A percentile compares a stretch with the other conserved stretches of the same genome.
Evolutionary conservation across 2,797 vertebrate species (phyloP).

Genomic region (Danio jaintianensis): DNA sequence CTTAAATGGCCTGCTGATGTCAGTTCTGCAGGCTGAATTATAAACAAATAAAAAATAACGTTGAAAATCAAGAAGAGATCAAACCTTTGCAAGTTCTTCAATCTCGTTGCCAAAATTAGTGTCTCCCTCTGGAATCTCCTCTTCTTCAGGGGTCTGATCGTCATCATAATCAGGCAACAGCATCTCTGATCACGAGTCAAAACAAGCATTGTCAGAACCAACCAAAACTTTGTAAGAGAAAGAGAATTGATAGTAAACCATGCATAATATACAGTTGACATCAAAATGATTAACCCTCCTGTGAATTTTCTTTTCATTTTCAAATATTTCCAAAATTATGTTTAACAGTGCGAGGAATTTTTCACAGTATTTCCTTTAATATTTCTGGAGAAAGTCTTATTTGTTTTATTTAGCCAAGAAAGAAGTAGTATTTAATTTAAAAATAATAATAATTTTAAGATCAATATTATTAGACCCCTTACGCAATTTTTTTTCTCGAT

Average conservation of each 20-base stretch:
- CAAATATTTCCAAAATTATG: too few species aligned
- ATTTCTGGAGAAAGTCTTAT: too few species aligned
- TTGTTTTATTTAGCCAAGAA: too few species aligned
- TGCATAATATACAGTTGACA: too few species aligned
- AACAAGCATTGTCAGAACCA: slow-evolving; percentile 86
- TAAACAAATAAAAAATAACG: background rate
- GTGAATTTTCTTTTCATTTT: too few species aligned
- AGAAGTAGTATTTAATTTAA: too few species aligned
- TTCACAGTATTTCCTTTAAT: too few species aligned
- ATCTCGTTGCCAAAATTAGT: slow-evolving; percentile 86
- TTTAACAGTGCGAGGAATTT: too few species aligned
- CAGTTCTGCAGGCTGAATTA: background rate
- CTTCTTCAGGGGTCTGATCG: slow-evolving; percentile 86
- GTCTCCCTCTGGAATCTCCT: slow-evolving; percentile 87
- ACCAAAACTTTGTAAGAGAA: slow-evolving; percentile 79
- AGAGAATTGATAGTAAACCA: background rate
- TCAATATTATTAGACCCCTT: too few species aligned
- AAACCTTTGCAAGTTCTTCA: slow-evolving; percentile 86
- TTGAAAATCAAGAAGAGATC: slow-evolving; percentile 25
- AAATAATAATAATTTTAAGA: too few species aligned
- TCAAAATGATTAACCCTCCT: too few species aligned
- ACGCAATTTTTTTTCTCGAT: too few species aligned
- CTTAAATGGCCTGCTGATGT: background rate
- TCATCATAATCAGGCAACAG: slow-evolving; percentile 88
- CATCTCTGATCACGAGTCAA: slow-evolving; percentile 86